These are phyloP conservation scores for Ochropleura plecta DNA, from an alignment of 2,888 invertebrate genomes.

Conservation along the genomic window DNA sequence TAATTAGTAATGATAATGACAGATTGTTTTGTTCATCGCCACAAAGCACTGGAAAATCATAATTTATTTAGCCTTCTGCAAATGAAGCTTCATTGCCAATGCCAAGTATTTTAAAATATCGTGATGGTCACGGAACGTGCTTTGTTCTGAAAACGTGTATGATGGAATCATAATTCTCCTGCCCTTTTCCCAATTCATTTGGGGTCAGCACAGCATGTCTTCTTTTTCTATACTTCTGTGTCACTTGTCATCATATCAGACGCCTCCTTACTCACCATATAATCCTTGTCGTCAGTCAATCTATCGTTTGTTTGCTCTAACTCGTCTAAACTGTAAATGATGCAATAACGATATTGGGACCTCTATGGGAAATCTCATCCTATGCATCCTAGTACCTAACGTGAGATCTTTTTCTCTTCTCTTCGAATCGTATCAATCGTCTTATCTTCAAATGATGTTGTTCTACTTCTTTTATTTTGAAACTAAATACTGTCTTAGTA, in stretches of 20 bases:
- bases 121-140: conserved; percentile 1
- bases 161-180: background rate
- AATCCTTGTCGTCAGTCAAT: no score
- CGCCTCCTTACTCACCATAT: no score
- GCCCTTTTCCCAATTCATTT: no score
- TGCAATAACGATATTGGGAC: background rate
- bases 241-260: no score
- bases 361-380: background rate
- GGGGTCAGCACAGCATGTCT: no score
- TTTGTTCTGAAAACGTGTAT: conserved; percentile 19
- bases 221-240: no score
- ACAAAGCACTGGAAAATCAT: conserved; percentile 51
- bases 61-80: conserved; percentile 48
- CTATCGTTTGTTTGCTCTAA: no score
- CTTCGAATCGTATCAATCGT: no score
- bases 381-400: background rate
- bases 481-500: background rate
- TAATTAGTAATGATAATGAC: conserved; percentile 49
- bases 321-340: background rate
- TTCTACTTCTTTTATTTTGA: conserved; percentile 5
- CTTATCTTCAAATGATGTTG: conserved; percentile 4
- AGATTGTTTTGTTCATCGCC: conserved; percentile 30
- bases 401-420: background rate
- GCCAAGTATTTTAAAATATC: conserved; percentile 32
- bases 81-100: conserved; percentile 56